Base-by-base conservation (phyloP, 1,140 invertebrate genomes). In the Drosophila novamexicana region DNA sequence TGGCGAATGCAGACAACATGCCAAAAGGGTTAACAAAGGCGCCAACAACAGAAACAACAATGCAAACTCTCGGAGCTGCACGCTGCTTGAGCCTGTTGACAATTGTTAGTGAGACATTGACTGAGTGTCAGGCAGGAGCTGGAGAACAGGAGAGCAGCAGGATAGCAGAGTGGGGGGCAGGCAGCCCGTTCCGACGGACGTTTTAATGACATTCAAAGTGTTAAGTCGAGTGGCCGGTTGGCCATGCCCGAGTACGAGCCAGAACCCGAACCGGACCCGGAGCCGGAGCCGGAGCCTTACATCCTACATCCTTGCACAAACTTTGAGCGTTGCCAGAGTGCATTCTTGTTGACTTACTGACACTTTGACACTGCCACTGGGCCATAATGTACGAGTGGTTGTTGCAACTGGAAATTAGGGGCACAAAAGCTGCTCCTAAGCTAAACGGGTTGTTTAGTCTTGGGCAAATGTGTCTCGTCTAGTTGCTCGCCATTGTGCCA, bases 41-140 rank as follows among this genome's bases (percentile, higher is more conserved):
- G 69, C 22, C 56, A 63, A 59, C 66, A 39, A 77, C 39, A 54
- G 65, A 14, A 54, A 54, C 74, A 79, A 64, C 66, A 78, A 83
- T 77, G 68, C 65, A 64, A 57, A 67, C 77, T 54, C 67, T 72
- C 49, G 44, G 40, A 64, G 71, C 73, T 75, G 63, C 66, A 88
- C 79, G 83, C 83, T 88, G 76, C 83, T 86, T 77, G 83, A 86
- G 84, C 83, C 83, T 86, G 83, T 88, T 86, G 83, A 86, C 83
- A 86, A 88, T 89, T 88, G 84, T 88, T 88, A 89, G 84, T 83
- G 80, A 88, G 84, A 88, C 85, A 88, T 89, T 88, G 84, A 88
- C 84, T 75, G 75, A 89, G 84, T 89, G 84, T 84, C 75, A 59
- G 42, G 45, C 29, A 42, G 40, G 9, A 52, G 39, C 34, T 16